These are phyloP conservation scores for Erythrolamprus reginae DNA, from an alignment of 2,113 vertebrate genomes.

Conservation along the genomic window DNA sequence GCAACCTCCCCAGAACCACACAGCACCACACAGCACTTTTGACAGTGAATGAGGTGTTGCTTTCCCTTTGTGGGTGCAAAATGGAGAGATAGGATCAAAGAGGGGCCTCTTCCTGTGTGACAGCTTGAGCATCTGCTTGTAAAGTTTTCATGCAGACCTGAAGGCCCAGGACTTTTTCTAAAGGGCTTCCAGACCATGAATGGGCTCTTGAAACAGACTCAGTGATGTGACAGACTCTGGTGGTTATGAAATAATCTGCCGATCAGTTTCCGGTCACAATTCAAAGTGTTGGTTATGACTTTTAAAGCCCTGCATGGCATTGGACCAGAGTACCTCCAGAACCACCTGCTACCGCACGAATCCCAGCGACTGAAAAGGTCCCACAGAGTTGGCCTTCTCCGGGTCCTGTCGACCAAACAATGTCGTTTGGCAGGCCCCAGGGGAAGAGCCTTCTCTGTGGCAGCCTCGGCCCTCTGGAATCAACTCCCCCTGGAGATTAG, in stretches of 20 bases:
- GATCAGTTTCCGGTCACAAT: too few species aligned
- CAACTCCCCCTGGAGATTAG: too few species aligned
- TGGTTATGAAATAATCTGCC: neutral
- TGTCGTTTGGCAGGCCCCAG: too few species aligned
- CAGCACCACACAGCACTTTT: neutral
- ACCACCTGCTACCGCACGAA: too few species aligned
- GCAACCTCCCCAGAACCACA: neutral
- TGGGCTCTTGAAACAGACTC: neutral
- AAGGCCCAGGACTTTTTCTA: neutral
- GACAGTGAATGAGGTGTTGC: neutral
- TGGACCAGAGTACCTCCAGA: too few species aligned
- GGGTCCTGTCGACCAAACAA: too few species aligned
- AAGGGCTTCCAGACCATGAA: neutral
- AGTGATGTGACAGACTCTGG: accelerated
- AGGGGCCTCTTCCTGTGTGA: neutral
- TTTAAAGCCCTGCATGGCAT: too few species aligned
- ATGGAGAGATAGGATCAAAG: neutral
- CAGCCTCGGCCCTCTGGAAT: too few species aligned
- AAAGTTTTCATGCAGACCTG: neutral
- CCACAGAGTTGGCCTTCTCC: too few species aligned
- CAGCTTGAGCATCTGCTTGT: neutral
- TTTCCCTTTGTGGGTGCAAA: neutral
- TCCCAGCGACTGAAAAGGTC: too few species aligned
- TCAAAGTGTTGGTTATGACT: too few species aligned
- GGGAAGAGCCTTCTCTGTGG: too few species aligned